Conservation (phyloP, 2,797 vertebrate species). For the Ibycter americanus region DNA sequence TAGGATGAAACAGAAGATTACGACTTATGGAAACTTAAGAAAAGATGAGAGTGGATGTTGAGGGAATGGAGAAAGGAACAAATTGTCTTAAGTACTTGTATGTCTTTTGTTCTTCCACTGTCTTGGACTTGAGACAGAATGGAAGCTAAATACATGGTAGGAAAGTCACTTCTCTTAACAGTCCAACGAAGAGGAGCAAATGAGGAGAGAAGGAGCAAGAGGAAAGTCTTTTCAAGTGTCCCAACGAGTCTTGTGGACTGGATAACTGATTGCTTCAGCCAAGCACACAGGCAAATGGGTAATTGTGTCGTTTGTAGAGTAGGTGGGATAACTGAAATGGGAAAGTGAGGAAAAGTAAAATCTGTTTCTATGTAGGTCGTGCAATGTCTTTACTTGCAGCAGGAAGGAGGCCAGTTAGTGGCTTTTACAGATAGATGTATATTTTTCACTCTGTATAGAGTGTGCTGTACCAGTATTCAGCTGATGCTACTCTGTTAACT, state of each 20-base stretch:
- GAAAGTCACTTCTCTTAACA: neutral
- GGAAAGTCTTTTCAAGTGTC: neutral
- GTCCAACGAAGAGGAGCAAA: neutral
- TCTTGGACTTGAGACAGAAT: neutral
- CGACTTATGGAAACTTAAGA: neutral
- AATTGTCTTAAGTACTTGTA: neutral
- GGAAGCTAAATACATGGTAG: neutral
- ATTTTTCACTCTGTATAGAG: neutral
- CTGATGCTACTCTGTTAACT: neutral
- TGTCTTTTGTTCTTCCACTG: neutral
- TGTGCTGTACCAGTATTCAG: neutral
- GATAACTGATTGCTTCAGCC: neutral
- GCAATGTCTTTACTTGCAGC: neutral
- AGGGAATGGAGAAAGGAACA: neutral
- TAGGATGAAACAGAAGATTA: neutral
- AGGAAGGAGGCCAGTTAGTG: neutral
- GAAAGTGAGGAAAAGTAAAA: neutral
- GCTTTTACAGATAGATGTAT: neutral
- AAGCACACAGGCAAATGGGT: neutral
- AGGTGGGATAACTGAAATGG: neutral
- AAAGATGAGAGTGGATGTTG: neutral
- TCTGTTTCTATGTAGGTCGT: neutral
- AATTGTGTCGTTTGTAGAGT: neutral
- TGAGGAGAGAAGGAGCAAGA: neutral
- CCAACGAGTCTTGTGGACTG: neutral